Percentiles rank a stretch among this genome's conserved stretches.
phyloP scores from a whole-genome alignment of 2,797 vertebrate genomes.

The Scyliorhinus canicula region DNA sequence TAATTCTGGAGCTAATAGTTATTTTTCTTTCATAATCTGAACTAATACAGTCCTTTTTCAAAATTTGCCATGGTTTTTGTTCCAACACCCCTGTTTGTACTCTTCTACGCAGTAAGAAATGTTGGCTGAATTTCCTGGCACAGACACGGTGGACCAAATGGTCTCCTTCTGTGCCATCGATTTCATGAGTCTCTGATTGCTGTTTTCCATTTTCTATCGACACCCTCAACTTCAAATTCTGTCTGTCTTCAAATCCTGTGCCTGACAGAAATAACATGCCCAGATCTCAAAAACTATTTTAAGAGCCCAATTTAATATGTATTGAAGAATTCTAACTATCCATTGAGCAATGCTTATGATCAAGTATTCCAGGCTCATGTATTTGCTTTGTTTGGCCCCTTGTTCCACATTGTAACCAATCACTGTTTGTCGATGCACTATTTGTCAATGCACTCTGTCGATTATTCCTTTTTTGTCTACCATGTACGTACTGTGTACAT shows the following conservation, averaged over 20 bases:
- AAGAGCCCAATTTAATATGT: not conserved
- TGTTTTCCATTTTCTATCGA: not conserved
- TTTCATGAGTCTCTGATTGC: not conserved
- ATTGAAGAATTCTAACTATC: not conserved
- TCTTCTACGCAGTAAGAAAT: not conserved
- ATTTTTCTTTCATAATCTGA: not conserved
- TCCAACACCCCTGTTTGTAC: not conserved
- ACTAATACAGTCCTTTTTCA: not conserved
- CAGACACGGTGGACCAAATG: not conserved
- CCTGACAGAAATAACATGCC: not conserved
- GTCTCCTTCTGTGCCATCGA: not conserved
- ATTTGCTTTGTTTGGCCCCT: too few relatives aligned
- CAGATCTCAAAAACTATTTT: not conserved
- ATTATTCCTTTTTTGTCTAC: too few relatives aligned
- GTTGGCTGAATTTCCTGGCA: not conserved
- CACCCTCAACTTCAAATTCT: not conserved
- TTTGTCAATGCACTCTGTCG: too few relatives aligned
- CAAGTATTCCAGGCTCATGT: too few relatives aligned
- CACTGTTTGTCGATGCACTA: too few relatives aligned
- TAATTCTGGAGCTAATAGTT: not conserved
- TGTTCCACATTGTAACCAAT: too few relatives aligned
- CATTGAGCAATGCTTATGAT: not conserved
- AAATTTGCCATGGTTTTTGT: not conserved
- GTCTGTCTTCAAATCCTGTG: not conserved
- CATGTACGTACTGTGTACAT: too few relatives aligned